These are phyloP conservation scores for Lepidocyrtinus sp. DNA, from an alignment of 2,888 invertebrate genomes.

Conservation along the genomic window DNA sequence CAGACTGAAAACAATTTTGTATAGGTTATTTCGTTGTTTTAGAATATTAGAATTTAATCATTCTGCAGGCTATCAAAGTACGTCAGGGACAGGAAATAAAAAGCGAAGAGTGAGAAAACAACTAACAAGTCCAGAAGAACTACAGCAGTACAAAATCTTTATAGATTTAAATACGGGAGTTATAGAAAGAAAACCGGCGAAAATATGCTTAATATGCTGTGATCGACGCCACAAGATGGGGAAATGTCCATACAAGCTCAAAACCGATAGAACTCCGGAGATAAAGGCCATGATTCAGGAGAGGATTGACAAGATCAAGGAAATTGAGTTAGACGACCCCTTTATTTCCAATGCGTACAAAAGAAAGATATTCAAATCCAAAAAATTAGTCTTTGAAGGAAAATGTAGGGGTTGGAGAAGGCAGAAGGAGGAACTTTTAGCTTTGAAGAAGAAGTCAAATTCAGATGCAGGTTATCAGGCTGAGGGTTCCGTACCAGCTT, in stretches of 20 bases:
- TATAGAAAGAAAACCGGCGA: neutral
- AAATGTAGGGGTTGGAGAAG: neutral
- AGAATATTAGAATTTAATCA: no score
- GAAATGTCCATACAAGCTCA: neutral
- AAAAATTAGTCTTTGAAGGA: no score
- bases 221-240: neutral
- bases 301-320: neutral
- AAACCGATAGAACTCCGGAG: neutral
- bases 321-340: neutral
- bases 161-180: neutral
- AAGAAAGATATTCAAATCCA: neutral
- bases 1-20: neutral
- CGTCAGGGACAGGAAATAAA: neutral
- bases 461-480: no score
- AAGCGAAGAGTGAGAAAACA: neutral
- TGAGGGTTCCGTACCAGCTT: no score
- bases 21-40: no score
- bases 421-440: neutral
- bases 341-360: neutral
- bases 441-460: neutral
- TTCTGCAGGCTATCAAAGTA: no score
- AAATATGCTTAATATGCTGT: neutral
- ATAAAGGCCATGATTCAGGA: neutral
- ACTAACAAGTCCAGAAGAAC: neutral
- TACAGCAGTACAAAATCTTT: neutral